phyloP scores from a whole-genome alignment of 2,797 vertebrate species.

The Falco concolor region DNA sequence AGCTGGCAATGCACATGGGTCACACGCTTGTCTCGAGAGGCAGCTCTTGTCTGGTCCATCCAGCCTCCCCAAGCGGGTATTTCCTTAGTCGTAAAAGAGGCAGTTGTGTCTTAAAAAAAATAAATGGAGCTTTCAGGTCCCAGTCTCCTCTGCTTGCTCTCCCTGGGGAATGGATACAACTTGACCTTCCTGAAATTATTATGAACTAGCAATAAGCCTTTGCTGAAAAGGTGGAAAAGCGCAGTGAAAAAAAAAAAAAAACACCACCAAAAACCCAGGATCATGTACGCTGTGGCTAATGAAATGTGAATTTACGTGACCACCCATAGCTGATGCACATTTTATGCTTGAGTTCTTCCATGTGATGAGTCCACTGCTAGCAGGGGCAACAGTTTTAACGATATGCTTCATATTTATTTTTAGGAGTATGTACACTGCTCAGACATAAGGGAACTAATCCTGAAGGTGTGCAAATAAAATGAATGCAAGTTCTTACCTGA shows the following conservation, averaged over 20 bases:
- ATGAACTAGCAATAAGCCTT: neutral
- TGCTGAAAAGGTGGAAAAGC: neutral
- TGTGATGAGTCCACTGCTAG: neutral
- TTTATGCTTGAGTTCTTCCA: conserved; percentile 47
- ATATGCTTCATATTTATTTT: neutral
- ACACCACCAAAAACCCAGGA: neutral
- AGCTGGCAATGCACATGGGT: neutral
- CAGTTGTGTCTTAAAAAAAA: neutral
- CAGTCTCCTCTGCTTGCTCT: neutral
- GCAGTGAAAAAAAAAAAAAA: neutral
- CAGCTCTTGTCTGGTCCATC: rapidly evolving
- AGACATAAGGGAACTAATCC: neutral
- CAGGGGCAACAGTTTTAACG: neutral
- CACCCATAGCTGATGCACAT: conserved; percentile 43
- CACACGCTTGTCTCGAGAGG: neutral
- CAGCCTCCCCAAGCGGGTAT: rapidly evolving
- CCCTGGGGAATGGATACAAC: neutral
- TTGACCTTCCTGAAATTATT: neutral
- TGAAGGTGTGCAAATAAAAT: neutral
- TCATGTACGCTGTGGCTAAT: neutral
- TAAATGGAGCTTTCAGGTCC: neutral
- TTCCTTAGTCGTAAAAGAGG: neutral
- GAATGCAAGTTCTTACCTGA: neutral
- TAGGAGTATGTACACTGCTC: neutral
- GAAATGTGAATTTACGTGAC: conserved; percentile 52